Evolutionary conservation across 2,797 vertebrate genomes (phyloP).

Genomic region (Galagoides demidoff): DNA sequence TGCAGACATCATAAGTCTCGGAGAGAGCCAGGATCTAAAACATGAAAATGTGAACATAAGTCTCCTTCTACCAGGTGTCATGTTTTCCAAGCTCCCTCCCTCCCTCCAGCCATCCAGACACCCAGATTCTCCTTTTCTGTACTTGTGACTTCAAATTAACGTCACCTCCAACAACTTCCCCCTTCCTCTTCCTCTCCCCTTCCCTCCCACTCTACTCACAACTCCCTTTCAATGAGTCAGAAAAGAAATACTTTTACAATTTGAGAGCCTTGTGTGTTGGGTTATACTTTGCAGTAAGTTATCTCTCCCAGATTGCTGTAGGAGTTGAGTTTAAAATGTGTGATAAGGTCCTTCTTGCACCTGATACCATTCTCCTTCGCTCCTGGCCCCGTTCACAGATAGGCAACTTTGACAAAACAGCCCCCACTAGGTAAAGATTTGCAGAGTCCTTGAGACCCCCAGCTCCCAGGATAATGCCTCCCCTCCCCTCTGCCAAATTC

Average conservation of each 20-base stretch:
- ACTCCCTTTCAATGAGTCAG: neutral
- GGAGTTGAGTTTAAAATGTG: neutral
- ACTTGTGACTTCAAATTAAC: neutral
- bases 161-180: neutral
- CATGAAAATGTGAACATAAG: neutral
- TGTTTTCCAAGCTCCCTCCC: neutral
- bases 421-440: neutral
- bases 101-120: neutral
- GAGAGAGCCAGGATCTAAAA: slow-evolving; percentile 33
- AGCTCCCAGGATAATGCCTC: neutral
- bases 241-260: neutral
- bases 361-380: neutral
- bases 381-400: neutral
- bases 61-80: neutral
- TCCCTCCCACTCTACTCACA: neutral
- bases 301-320: neutral
- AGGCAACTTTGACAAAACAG: neutral
- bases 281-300: neutral
- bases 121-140: neutral
- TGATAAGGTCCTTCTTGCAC: neutral
- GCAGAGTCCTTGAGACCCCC: neutral
- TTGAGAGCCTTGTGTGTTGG: neutral
- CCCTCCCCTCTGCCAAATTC: neutral
- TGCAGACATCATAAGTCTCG: neutral
- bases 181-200: too few relatives aligned